Percentiles rank a stretch among this genome's conserved stretches.
Conservation (phyloP, 2,888 invertebrate species). For the Nomada fucata region DNA sequence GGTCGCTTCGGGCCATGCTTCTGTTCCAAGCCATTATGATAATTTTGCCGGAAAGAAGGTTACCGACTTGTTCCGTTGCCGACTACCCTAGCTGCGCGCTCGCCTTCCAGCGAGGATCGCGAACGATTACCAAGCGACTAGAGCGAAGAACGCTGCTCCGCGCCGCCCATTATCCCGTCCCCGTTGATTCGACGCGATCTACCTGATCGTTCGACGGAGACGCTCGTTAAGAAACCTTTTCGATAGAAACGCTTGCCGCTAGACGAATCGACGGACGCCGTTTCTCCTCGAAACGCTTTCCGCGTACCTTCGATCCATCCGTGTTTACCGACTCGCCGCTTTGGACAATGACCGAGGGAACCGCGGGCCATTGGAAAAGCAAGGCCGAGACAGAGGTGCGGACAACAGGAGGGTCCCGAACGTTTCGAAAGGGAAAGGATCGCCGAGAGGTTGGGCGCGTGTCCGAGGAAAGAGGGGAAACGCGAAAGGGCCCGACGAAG, state of each 20-base stretch:
- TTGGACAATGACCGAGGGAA: not conserved
- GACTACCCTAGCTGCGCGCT: conserved; percentile 48
- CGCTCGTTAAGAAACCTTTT: not conserved
- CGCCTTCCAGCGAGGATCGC: conserved; percentile 40
- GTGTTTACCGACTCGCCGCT: not conserved
- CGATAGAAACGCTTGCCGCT: not conserved
- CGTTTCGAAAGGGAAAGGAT: conserved; percentile 55
- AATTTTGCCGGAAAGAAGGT: conserved; percentile 82
- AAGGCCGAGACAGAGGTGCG: not conserved
- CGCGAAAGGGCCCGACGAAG: conserved; percentile 31
- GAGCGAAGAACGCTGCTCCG: not conserved
- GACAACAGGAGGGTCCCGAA: not conserved
- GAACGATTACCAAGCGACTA: conserved; percentile 44
- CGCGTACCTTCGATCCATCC: too few relatives aligned
- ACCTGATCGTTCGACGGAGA: conserved; percentile 17
- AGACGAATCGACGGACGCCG: too few relatives aligned
- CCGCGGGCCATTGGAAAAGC: not conserved
- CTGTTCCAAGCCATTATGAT: conserved; percentile 83
- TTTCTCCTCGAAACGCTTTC: too few relatives aligned
- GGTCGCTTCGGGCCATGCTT: conserved; percentile 80
- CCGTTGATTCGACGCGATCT: conserved; percentile 55
- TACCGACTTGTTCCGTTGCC: conserved; percentile 73
- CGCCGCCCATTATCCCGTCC: conserved; percentile 52
- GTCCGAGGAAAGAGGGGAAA: conserved; percentile 61
- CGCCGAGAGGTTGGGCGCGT: conserved; percentile 81